phyloP scores from a whole-genome alignment of 2,113 vertebrate species.

The Apeltes quadracus region DNA sequence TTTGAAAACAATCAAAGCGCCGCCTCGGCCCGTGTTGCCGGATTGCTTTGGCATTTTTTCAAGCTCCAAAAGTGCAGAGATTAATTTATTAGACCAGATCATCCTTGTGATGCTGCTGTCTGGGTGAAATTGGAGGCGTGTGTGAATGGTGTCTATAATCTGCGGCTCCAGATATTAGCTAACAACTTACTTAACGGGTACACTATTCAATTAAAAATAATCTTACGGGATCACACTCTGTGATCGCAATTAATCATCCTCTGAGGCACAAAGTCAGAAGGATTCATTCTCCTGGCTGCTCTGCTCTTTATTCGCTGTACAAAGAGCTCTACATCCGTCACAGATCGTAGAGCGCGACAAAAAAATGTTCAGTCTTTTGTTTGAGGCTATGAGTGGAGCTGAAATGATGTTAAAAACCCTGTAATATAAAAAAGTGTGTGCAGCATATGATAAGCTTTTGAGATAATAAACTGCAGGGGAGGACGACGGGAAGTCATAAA shows the following conservation, averaged over 20 bases:
- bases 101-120: conserved; percentile 44
- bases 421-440: background rate
- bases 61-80: conserved; percentile 42
- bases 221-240: conserved; percentile 16
- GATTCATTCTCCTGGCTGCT: conserved; percentile 18
- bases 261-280: conserved; percentile 19
- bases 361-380: conserved; percentile 10
- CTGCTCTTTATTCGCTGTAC: conserved; percentile 22
- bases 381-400: conserved; percentile 16
- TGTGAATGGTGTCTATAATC: conserved; percentile 39
- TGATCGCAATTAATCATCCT: conserved; percentile 37
- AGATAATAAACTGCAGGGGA: conserved; percentile 31
- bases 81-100: conserved; percentile 52
- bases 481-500: conserved; percentile 66
- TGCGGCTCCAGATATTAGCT: conserved; percentile 49
- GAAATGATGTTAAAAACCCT: conserved; percentile 2
- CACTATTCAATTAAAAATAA: conserved; percentile 29
- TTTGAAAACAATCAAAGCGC: conserved; percentile 63
- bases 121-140: conserved; percentile 31
- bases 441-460: conserved; percentile 21
- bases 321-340: conserved; percentile 51
- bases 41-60: conserved; percentile 30
- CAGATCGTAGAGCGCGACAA: conserved; percentile 25
- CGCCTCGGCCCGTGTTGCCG: conserved; percentile 36
- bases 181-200: conserved; percentile 43